Percentiles rank a stretch among this genome's conserved stretches.
Evolutionary conservation across 2,888 invertebrate genomes (phyloP).

Genomic region (Neuroscelio doddi): DNA sequence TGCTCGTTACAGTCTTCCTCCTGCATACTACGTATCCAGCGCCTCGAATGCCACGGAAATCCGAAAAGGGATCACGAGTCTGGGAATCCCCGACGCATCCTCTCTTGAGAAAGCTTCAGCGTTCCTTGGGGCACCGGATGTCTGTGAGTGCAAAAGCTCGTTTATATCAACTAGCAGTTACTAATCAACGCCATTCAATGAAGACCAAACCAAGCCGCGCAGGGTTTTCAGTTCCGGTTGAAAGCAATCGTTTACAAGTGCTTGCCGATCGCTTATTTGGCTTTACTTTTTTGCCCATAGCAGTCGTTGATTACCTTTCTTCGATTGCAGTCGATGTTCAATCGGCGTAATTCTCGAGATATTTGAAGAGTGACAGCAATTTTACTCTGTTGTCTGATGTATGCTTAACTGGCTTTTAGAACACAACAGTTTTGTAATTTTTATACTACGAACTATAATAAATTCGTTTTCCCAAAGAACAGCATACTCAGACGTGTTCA

Average conservation of each 20-base stretch:
- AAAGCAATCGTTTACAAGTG: constrained; percentile 49
- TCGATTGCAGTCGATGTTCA: background rate
- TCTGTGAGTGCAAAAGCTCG: constrained; percentile 11
- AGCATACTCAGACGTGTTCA: too few species aligned
- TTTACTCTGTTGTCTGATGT: background rate
- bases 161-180: constrained; percentile 47
- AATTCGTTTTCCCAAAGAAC: too few species aligned
- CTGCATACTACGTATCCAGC: constrained; percentile 9
- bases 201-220: constrained; percentile 11
- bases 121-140: constrained; percentile 1
- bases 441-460: too few species aligned
- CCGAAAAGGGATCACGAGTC: background rate
- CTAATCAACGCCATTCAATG: constrained; percentile 55
- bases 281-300: constrained; percentile 2
- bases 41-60: constrained; percentile 3
- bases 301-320: background rate
- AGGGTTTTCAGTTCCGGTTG: constrained; percentile 35
- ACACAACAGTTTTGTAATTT: too few species aligned
- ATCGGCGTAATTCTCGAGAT: constrained; percentile 2
- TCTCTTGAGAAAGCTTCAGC: constrained; percentile 1
- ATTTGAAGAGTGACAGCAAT: constrained; percentile 11
- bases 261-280: constrained; percentile 47
- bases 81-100: background rate
- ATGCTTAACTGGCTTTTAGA: too few species aligned
- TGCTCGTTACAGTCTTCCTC: constrained; percentile 50